Conservation (phyloP, 92 coral and sea anemone species). For the Galaxea fascicularis region DNA sequence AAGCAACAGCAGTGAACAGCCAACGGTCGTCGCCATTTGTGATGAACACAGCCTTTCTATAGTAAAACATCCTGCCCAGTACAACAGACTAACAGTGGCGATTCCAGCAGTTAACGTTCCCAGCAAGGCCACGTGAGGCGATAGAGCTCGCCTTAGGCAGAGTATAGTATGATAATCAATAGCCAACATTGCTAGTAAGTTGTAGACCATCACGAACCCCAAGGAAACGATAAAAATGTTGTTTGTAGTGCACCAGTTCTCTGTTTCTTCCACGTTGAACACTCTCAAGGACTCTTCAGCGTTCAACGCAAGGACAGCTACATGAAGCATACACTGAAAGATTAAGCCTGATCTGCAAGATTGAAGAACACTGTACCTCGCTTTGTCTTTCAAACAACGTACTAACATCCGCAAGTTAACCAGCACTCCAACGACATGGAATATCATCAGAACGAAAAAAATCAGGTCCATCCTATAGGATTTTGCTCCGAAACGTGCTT, state of each 20-base stretch:
- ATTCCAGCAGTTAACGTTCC: not conserved
- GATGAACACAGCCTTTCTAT: not conserved
- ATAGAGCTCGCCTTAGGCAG: not conserved
- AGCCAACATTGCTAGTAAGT: not conserved
- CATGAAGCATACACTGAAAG: slow-evolving; percentile 1
- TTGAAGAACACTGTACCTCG: not conserved
- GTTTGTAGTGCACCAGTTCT: not conserved
- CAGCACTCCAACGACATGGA: not conserved
- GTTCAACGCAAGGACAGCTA: not conserved
- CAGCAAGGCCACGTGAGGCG: not conserved
- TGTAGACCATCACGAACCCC: not conserved
- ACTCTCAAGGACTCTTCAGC: not conserved
- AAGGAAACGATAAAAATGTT: not conserved
- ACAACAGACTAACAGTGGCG: not conserved
- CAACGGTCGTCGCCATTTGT: not conserved
- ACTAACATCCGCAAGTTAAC: not conserved
- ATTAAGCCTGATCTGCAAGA: not conserved
- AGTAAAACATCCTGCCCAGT: not conserved
- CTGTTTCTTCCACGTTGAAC: not conserved
- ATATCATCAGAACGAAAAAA: not conserved
- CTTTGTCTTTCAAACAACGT: slow-evolving; percentile 4
- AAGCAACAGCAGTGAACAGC: not conserved
- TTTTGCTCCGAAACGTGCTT: no score
- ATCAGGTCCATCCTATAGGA: not conserved
- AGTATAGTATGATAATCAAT: not conserved